Conservation (phyloP, 1,140 invertebrate genomes). For the Dreissena rostriformis region DNA sequence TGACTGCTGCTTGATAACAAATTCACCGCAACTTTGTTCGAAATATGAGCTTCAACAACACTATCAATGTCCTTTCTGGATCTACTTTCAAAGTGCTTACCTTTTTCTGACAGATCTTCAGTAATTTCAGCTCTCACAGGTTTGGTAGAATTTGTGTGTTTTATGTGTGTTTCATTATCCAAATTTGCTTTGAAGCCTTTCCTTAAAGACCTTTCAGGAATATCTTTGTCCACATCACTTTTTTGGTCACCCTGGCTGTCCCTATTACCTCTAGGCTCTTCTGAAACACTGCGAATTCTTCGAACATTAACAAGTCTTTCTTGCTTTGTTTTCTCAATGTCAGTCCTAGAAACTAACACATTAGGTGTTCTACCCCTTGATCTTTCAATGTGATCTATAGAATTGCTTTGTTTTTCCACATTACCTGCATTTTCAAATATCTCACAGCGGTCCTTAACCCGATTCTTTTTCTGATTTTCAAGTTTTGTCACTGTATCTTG, state of each 20-base stretch:
- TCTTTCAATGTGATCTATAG: not conserved
- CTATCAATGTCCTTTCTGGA: too few species aligned
- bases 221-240: too few species aligned
- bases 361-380: constrained; percentile 3
- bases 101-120: too few species aligned
- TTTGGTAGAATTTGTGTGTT: too few species aligned
- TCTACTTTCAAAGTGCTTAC: too few species aligned
- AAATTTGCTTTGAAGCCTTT: too few species aligned
- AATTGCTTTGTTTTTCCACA: not conserved
- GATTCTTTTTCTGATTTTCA: constrained; percentile 36
- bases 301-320: constrained; percentile 27
- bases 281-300: constrained; percentile 27
- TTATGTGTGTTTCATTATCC: too few species aligned
- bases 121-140: too few species aligned
- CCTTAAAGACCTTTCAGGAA: too few species aligned
- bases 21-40: not conserved
- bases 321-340: constrained; percentile 42
- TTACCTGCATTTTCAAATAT: constrained; percentile 34
- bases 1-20: not conserved
- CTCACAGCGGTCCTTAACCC: constrained; percentile 20
- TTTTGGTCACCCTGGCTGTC: not conserved
- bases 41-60: too few species aligned
- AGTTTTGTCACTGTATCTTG: constrained; percentile 30
- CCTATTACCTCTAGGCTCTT: not conserved
- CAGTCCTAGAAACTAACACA: constrained; percentile 48